Evolutionary conservation across 2,888 invertebrate species (phyloP).

Genomic region (Melinaea marsaeus): DNA sequence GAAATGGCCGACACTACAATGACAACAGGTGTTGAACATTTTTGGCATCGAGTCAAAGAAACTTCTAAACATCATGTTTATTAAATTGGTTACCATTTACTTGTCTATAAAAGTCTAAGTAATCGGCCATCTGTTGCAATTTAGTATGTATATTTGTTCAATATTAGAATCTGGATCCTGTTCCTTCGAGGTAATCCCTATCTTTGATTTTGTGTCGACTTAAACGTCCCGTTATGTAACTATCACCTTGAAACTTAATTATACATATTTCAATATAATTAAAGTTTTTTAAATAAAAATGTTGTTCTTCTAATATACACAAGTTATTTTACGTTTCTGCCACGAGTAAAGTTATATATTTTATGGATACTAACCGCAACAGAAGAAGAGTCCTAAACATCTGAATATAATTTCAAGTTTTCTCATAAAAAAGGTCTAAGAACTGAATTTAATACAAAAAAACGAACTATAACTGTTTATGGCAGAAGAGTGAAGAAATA

Average conservation of each 20-base stretch:
- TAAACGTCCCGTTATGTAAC: no score
- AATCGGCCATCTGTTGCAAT: neutral
- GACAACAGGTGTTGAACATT: conserved; percentile 13
- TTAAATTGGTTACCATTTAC: neutral
- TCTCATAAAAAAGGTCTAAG: conserved; percentile 10
- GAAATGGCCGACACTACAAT: neutral
- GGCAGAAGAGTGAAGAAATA: conserved; percentile 3
- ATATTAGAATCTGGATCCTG: neutral
- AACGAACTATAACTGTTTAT: neutral
- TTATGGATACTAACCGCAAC: conserved; percentile 1
- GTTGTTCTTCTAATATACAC: neutral
- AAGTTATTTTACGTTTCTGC: neutral
- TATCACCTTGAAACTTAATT: no score
- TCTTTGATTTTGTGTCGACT: no score
- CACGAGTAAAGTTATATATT: neutral
- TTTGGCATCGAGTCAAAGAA: conserved; percentile 12
- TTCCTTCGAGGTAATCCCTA: no score
- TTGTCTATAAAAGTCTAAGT: neutral
- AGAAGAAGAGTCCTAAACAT: neutral
- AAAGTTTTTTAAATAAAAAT: neutral
- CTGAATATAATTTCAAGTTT: conserved; percentile 6
- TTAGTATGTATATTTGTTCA: neutral
- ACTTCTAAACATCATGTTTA: neutral
- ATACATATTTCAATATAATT: neutral
- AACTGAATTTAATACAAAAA: neutral